Evolutionary conservation across 2,797 vertebrate genomes (phyloP), one percentile per base, ranked within the genome.

Genomic region (Sitta carolinensis): DNA sequence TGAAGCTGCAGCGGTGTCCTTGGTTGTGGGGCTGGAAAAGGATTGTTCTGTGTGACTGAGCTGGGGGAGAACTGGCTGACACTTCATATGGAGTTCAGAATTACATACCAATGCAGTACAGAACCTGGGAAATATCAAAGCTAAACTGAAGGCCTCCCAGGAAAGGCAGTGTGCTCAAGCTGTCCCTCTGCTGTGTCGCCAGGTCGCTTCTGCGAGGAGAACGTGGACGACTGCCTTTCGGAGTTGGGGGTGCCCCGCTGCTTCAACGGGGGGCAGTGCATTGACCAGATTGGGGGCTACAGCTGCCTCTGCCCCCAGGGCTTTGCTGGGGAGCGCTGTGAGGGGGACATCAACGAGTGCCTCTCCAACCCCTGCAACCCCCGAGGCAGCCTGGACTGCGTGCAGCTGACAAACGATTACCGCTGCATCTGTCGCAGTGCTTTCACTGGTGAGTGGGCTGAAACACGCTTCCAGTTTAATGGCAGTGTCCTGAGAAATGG

Each of bases 311-410:
- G 99, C 64, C 97, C 97, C 32, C 97, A 98, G 3, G 99, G 99
- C 70, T 99, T 99, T 21, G 98, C 98, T 1, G 99, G 99, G 9
- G 98, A 99, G 81, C 98, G 98, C 79, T 99, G 99, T 1, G 99
- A 99, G 90, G 99, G 99, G 1, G 99, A 99, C 94, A 98, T 99
- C 88, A 99, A 99, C 0, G 99, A 99, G 93, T 99, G 99, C 89
- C 98, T 98, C 13, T 98, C 99, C 25, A 97, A 58, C 58, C 99
- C 99, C 19, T 99, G 99, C 96, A 97, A 98, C 81, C 55, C 97
- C 2, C 95, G 97, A 6, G 99, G 99, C 47, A 99, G 98, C 89
- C 98, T 99, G 13, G 99, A 99, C 97, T 99, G 99, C 61, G 94
- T 99, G 18, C 98, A 99, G 95, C 97, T 98, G 50, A 97, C 95